Conservation (phyloP, 2,113 vertebrate genomes). For the Megaceryle torquata region DNA sequence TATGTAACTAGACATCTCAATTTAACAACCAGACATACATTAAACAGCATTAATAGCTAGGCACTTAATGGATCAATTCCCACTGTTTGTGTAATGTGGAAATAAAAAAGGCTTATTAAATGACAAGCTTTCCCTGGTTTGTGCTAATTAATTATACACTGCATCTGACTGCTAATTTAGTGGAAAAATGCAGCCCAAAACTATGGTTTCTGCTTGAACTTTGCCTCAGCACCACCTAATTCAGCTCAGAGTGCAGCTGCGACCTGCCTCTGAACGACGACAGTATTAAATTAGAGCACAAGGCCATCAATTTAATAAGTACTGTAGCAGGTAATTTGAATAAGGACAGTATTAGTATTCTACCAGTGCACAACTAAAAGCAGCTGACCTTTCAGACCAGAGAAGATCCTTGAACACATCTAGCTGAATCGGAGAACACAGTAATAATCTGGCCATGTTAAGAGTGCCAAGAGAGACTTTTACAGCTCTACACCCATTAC, state of each 20-base stretch:
- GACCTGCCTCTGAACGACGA: slow-evolving; percentile 83
- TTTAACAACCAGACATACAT: slow-evolving; percentile 90
- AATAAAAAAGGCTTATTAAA: slow-evolving; percentile 91
- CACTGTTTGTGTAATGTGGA: slow-evolving; percentile 89
- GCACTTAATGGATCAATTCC: slow-evolving; percentile 93
- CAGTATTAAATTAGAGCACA: slow-evolving; percentile 97
- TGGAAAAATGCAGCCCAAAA: slow-evolving; percentile 88
- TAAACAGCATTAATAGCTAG: slow-evolving; percentile 90
- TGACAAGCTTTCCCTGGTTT: slow-evolving; percentile 94
- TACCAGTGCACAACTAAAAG: slow-evolving; percentile 92
- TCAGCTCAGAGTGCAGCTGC: slow-evolving; percentile 85
- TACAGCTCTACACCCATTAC: slow-evolving; percentile 73
- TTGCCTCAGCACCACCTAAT: slow-evolving; percentile 87
- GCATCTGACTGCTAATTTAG: slow-evolving; percentile 91
- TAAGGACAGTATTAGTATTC: slow-evolving; percentile 99
- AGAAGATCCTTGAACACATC: slow-evolving; percentile 97
- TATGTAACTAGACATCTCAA: slow-evolving; percentile 84
- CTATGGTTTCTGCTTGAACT: slow-evolving; percentile 89
- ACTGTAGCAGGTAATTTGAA: slow-evolving; percentile 97
- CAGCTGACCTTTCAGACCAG: slow-evolving; percentile 98
- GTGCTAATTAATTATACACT: slow-evolving; percentile 91
- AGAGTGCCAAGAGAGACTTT: slow-evolving; percentile 87
- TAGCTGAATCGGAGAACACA: slow-evolving; percentile 87
- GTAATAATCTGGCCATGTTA: slow-evolving; percentile 91
- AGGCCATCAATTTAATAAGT: slow-evolving; percentile 99